Evolutionary conservation across 1,140 invertebrate species (phyloP).

Genomic region (Xylocopa sonorina): DNA sequence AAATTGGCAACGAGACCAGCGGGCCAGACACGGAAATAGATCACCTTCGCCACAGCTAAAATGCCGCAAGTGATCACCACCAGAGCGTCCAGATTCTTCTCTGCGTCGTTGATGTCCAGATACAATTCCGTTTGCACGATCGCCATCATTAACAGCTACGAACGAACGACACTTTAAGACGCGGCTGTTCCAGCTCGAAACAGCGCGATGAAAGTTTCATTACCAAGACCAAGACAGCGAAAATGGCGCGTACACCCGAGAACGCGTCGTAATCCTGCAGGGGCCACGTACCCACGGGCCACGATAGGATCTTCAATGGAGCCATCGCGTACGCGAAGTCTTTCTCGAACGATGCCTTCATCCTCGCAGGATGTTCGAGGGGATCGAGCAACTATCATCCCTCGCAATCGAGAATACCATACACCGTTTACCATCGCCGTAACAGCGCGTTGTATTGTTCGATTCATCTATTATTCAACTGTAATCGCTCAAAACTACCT

Average conservation of each 20-base stretch:
- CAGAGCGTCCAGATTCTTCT: constrained; percentile 30
- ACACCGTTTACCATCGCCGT: not conserved
- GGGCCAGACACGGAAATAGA: constrained; percentile 17
- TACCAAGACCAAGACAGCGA: not conserved
- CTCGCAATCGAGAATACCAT: too few relatives aligned
- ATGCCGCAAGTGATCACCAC: constrained; percentile 17
- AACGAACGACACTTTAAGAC: not conserved
- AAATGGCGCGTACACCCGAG: not conserved
- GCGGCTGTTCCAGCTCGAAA: not conserved
- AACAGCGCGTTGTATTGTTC: not conserved
- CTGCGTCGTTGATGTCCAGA: constrained; percentile 22
- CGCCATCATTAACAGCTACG: constrained; percentile 4
- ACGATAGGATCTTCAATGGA: constrained; percentile 36
- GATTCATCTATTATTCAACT: constrained; percentile 20
- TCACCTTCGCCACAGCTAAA: constrained; percentile 29
- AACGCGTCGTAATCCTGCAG: constrained; percentile 23
- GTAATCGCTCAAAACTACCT: not conserved
- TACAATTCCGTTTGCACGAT: constrained; percentile 22
- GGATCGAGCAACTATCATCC: not conserved
- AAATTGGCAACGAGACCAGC: constrained; percentile 36
- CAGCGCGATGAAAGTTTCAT: not conserved
- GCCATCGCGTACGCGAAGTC: constrained; percentile 43
- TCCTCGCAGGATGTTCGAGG: not conserved
- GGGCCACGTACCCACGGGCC: constrained; percentile 54
- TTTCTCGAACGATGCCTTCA: constrained; percentile 8